Conservation (phyloP, 2,113 vertebrate species). For the Chionomys nivalis region DNA sequence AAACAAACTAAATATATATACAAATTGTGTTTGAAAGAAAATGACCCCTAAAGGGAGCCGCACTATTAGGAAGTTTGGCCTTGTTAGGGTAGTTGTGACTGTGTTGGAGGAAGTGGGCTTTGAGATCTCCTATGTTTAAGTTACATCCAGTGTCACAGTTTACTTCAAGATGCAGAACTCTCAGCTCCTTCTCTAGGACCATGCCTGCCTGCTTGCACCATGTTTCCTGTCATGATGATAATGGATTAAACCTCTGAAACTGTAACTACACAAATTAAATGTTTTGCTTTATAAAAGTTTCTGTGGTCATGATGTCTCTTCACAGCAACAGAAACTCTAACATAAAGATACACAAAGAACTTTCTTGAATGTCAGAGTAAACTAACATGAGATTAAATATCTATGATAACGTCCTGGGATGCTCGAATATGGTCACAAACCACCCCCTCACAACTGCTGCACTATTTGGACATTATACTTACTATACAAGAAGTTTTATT, state of each 20-base stretch:
- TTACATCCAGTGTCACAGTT: background rate
- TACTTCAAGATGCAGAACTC: background rate
- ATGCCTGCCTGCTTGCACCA: background rate
- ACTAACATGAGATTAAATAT: background rate
- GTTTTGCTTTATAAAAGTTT: background rate
- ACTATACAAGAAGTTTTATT: background rate
- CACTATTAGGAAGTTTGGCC: background rate
- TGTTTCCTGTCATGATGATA: background rate
- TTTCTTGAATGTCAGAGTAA: constrained; percentile 15
- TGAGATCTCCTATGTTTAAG: background rate
- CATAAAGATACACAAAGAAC: constrained; percentile 1
- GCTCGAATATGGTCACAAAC: background rate
- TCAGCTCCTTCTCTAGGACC: background rate
- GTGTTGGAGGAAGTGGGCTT: background rate
- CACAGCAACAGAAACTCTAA: background rate
- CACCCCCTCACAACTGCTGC: background rate
- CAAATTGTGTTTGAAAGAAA: background rate
- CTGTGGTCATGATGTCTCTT: background rate
- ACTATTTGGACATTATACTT: constrained; percentile 16
- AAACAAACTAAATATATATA: constrained; percentile 12
- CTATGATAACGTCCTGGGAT: background rate
- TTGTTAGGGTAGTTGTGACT: background rate
- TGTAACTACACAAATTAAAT: background rate
- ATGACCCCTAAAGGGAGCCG: background rate
- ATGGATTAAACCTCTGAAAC: background rate